Conservation (phyloP, 1,140 invertebrate species). For the Dendroctonus valens region DNA sequence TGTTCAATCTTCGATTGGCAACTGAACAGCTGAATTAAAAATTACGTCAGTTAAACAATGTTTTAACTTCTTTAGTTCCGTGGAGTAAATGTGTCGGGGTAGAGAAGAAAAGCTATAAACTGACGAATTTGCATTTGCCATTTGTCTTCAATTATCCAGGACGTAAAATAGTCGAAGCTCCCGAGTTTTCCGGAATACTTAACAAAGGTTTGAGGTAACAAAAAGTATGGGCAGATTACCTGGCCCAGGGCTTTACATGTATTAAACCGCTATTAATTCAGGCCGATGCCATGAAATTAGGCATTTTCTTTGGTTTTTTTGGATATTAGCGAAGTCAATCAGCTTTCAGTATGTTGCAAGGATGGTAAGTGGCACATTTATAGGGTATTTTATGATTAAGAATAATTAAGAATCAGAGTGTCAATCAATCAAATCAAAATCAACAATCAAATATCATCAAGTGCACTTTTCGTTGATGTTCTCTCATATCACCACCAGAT, state of each 20-base stretch:
- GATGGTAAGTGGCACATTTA: too few species aligned
- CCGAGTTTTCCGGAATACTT: conserved; percentile 24
- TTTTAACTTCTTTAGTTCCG: too few species aligned
- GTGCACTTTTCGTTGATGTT: background rate
- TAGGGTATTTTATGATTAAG: background rate
- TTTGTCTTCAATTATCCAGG: conserved; percentile 27
- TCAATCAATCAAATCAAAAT: too few species aligned
- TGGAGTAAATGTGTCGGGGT: conserved; percentile 4
- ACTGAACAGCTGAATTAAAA: too few species aligned
- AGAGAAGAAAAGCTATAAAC: conserved; percentile 7
- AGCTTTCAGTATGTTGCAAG: too few species aligned
- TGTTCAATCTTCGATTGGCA: too few species aligned
- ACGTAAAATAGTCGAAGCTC: conserved; percentile 24
- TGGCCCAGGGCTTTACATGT: conserved; percentile 8
- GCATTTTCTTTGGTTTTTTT: too few species aligned
- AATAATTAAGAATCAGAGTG: background rate
- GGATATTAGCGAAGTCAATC: too few species aligned
- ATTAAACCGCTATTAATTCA: conserved; percentile 1
- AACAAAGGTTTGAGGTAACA: conserved; percentile 28
- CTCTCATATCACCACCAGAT: background rate
- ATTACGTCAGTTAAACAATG: too few species aligned
- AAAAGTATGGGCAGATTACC: conserved; percentile 21
- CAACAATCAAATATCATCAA: too few species aligned
- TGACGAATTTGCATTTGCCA: conserved; percentile 22
- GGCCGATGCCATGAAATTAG: too few species aligned